phyloP scores from a whole-genome alignment of 2,113 vertebrate species.

The Leptocoma aspasia region DNA sequence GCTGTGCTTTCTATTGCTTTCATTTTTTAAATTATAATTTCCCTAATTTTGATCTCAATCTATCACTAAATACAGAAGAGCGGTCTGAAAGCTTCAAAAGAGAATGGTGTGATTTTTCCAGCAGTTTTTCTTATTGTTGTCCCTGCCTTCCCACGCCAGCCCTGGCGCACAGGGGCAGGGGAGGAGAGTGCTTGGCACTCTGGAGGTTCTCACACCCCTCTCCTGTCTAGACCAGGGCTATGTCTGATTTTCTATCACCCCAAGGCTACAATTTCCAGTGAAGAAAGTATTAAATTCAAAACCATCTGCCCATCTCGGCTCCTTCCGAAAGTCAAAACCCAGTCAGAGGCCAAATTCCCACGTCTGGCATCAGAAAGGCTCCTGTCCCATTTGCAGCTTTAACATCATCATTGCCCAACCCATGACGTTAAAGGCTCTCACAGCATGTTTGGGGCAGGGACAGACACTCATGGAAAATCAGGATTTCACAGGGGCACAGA shows the following conservation, averaged over 20 bases:
- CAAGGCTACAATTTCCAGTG: conserved; percentile 43
- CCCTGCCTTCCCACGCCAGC: conserved; percentile 47
- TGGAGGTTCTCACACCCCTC: conserved; percentile 49
- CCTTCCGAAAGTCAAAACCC: background rate
- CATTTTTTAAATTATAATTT: background rate
- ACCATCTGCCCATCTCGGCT: conserved; percentile 29
- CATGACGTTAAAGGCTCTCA: accelerated
- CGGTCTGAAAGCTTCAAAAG: conserved; percentile 12
- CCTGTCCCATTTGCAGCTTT: background rate
- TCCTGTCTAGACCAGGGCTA: conserved; percentile 57
- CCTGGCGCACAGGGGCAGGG: background rate
- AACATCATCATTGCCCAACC: background rate
- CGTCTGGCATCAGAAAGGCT: background rate
- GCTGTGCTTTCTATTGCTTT: background rate
- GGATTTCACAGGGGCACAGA: accelerated
- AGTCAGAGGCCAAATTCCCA: conserved; percentile 1
- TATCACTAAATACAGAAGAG: conserved; percentile 34
- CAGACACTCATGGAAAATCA: background rate
- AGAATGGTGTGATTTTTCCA: background rate
- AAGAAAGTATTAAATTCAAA: conserved; percentile 49
- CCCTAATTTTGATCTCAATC: conserved; percentile 26
- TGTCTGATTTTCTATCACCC: conserved; percentile 43
- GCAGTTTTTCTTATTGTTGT: conserved; percentile 32
- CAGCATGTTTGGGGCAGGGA: accelerated
- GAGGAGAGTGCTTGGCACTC: conserved; percentile 29